These are phyloP conservation scores for Tetragonisca angustula DNA, from an alignment of 2,888 invertebrate species.

Conservation along the genomic window DNA sequence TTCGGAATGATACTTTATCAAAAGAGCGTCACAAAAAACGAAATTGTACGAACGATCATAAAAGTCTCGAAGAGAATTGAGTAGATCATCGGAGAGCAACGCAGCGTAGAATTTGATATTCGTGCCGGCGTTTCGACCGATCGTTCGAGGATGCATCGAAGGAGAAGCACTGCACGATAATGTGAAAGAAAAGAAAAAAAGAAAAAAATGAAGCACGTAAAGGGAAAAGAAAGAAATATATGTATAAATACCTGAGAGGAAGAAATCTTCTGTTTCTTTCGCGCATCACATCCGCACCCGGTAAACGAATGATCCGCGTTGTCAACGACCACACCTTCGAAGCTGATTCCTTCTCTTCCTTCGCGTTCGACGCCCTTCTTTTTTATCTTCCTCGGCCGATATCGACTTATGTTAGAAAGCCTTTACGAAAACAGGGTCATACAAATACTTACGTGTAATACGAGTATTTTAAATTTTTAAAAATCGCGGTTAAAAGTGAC, in stretches of 20 bases:
- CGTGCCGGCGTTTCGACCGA: neutral
- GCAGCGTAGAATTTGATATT: constrained; percentile 1
- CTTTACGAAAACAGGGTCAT: constrained; percentile 82
- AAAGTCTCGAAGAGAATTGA: neutral
- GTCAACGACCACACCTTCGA: neutral
- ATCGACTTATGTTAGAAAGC: constrained; percentile 81
- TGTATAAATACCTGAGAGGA: neutral
- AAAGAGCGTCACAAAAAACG: too few species aligned
- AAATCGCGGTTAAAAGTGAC: constrained; percentile 54
- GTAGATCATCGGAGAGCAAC: constrained; percentile 38
- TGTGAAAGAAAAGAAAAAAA: neutral
- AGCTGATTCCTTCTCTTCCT: constrained; percentile 48
- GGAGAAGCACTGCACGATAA: neutral
- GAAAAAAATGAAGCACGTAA: neutral
- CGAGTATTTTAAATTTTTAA: constrained; percentile 79
- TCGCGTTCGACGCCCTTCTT: constrained; percentile 52
- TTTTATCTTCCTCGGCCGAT: constrained; percentile 75
- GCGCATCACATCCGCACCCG: constrained; percentile 9
- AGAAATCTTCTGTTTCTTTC: constrained; percentile 1
- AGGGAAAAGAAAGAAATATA: neutral
- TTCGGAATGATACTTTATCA: neutral
- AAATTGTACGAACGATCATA: neutral
- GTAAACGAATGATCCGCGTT: neutral
- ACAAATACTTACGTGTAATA: constrained; percentile 80
- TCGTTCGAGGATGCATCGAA: constrained; percentile 24